phyloP scores from a whole-genome alignment of 2,797 vertebrate species.

The Percopsis omiscomaycus region DNA sequence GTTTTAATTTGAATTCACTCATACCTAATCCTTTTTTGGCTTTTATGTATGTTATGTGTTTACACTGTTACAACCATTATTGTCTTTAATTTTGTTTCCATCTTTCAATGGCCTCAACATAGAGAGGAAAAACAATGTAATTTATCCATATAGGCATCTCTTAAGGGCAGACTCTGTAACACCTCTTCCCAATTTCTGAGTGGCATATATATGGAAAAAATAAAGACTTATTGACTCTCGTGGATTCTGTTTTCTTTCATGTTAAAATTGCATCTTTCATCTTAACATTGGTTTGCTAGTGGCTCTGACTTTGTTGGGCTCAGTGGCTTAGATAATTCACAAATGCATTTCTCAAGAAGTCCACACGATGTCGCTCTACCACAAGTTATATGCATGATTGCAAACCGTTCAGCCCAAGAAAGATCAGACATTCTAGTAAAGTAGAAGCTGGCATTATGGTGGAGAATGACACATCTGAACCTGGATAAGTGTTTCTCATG shows the following conservation, averaged over 20 bases:
- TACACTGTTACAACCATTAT: constrained; percentile 78
- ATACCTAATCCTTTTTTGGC: constrained; percentile 62
- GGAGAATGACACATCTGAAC: too few relatives aligned
- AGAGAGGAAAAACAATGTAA: constrained; percentile 72
- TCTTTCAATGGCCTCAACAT: constrained; percentile 77
- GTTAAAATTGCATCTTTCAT: background rate
- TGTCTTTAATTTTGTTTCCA: constrained; percentile 74
- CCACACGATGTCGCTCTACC: constrained; percentile 59
- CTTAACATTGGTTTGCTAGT: background rate
- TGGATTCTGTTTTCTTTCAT: constrained; percentile 33
- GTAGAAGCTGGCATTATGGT: too few relatives aligned
- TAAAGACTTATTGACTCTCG: constrained; percentile 84
- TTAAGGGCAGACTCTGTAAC: constrained; percentile 75
- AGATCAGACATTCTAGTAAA: too few relatives aligned
- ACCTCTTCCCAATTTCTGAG: constrained; percentile 75
- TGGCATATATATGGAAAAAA: constrained; percentile 84
- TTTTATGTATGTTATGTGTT: constrained; percentile 81
- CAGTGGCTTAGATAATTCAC: too few relatives aligned
- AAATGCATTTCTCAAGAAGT: constrained; percentile 10
- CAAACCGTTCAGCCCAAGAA: too few relatives aligned
- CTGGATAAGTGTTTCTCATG: too few relatives aligned
- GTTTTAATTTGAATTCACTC: constrained; percentile 79
- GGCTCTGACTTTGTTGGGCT: too few relatives aligned
- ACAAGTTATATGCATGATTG: too few relatives aligned
- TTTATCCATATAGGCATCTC: constrained; percentile 78